Conservation (phyloP, 1,140 invertebrate genomes). For the Zaprionus davidi region DNA sequence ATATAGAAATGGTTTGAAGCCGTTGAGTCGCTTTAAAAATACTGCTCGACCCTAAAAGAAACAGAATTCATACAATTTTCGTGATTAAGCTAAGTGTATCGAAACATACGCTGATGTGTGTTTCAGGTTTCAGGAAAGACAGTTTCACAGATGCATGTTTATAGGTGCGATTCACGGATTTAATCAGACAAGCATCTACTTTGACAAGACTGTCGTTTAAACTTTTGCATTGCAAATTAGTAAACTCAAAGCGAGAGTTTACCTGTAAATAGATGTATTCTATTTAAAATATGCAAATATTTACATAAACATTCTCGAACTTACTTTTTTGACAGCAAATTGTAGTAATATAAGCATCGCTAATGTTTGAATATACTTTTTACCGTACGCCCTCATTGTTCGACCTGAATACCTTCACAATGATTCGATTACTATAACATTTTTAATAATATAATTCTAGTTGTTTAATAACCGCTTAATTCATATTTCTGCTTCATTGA, state of each 20-base stretch:
- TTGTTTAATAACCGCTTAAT: no score
- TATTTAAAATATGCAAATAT: neutral
- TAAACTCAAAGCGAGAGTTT: slow-evolving; percentile 24
- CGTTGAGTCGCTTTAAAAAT: slow-evolving; percentile 19
- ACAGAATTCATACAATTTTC: neutral
- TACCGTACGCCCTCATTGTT: neutral
- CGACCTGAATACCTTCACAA: neutral
- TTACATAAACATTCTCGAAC: neutral
- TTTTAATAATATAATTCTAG: neutral
- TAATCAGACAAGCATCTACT: neutral
- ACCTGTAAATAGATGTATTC: slow-evolving; percentile 7
- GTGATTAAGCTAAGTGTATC: neutral
- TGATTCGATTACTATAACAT: neutral
- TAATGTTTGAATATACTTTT: neutral
- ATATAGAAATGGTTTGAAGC: slow-evolving; percentile 37
- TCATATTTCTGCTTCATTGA: no score
- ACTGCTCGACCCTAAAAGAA: neutral
- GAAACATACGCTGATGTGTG: neutral
- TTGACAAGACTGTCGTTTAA: neutral
- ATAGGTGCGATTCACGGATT: slow-evolving; percentile 9
- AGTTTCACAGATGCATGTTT: neutral
- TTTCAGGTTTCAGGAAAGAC: neutral
- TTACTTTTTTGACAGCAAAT: neutral
- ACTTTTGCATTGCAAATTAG: slow-evolving; percentile 16
- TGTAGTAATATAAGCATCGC: neutral